Evolutionary conservation across 53 echinoderm and acorn worm genomes (phyloP).

Genomic region (Echinarachnius parma): DNA sequence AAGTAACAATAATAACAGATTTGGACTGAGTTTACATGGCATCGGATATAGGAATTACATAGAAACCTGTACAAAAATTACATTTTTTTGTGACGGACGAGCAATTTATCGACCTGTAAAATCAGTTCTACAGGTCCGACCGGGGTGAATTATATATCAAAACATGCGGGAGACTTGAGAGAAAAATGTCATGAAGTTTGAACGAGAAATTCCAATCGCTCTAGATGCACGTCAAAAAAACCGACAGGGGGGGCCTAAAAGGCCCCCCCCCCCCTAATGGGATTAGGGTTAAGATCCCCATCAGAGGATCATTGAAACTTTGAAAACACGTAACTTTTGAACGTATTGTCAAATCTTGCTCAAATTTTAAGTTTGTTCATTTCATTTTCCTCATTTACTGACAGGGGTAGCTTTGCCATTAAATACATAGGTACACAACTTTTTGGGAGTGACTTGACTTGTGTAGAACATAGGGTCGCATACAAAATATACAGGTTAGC

Average conservation of each 20-base stretch:
- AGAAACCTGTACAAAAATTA: constrained; percentile 22
- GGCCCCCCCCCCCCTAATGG: constrained; percentile 1
- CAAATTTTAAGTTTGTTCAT: constrained; percentile 14
- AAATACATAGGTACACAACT: constrained; percentile 14
- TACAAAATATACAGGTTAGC: constrained; percentile 25
- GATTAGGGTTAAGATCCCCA: constrained; percentile 19
- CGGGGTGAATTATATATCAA: constrained; percentile 25
- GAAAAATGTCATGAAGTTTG: constrained; percentile 20
- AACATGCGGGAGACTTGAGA: constrained; percentile 26
- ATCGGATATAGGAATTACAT: constrained; percentile 16
- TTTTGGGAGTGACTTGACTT: constrained; percentile 14
- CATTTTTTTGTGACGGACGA: constrained; percentile 21
- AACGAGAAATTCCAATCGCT: constrained; percentile 8
- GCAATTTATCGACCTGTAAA: constrained; percentile 25
- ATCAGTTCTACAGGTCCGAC: constrained; percentile 22
- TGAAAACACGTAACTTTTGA: constrained; percentile 14
- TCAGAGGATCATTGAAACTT: constrained; percentile 11
- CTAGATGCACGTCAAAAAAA: constrained; percentile 13
- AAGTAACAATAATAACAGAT: constrained; percentile 17
- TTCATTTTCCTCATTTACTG: constrained; percentile 23
- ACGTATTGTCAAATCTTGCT: constrained; percentile 14
- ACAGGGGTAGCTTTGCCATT: constrained; percentile 19
- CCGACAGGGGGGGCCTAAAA: constrained; percentile 3
- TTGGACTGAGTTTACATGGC: constrained; percentile 21
- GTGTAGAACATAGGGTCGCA: constrained; percentile 15